phyloP scores from a whole-genome alignment of 2,113 vertebrate genomes.

The Sinocyclocheilus maitianheensis region DNA sequence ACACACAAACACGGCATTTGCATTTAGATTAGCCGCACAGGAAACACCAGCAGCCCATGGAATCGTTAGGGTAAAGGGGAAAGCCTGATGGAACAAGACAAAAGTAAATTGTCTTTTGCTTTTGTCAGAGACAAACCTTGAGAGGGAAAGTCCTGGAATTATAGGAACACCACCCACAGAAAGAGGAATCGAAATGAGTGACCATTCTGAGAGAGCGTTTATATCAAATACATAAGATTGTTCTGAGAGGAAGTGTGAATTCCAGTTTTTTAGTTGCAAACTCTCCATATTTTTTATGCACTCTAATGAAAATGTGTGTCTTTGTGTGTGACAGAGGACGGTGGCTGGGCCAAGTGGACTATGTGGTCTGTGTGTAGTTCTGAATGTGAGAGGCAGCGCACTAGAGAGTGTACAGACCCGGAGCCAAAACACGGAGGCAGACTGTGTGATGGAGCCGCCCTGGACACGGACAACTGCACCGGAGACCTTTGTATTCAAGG shows the following conservation, averaged over 20 bases:
- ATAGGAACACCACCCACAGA: conserved; percentile 9
- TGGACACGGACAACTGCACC: conserved; percentile 90
- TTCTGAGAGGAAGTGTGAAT: neutral
- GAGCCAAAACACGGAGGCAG: conserved; percentile 85
- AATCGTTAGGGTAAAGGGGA: conserved; percentile 53
- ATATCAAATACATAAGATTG: neutral
- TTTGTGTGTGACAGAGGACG: conserved; percentile 75
- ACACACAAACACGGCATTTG: conserved; percentile 62
- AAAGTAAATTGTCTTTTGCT: conserved; percentile 50
- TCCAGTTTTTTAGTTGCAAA: neutral
- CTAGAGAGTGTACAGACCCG: conserved; percentile 83
- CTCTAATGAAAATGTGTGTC: conserved; percentile 2
- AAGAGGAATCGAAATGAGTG: neutral
- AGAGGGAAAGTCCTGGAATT: conserved; percentile 47
- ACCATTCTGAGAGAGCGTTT: neutral
- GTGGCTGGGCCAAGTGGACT: conserved; percentile 88
- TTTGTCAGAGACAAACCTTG: conserved; percentile 32
- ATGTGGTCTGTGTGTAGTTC: conserved; percentile 86
- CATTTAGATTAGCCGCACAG: conserved; percentile 67
- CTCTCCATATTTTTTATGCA: neutral
- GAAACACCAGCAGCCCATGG: conserved; percentile 52
- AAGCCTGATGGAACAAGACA: conserved; percentile 59
- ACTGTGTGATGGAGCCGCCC: conserved; percentile 83
- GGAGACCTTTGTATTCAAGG: conserved; percentile 94
- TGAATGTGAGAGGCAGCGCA: conserved; percentile 81